These are phyloP conservation scores for Poecilia wingei DNA, from an alignment of 2,797 vertebrate genomes.

Conservation along the genomic window DNA sequence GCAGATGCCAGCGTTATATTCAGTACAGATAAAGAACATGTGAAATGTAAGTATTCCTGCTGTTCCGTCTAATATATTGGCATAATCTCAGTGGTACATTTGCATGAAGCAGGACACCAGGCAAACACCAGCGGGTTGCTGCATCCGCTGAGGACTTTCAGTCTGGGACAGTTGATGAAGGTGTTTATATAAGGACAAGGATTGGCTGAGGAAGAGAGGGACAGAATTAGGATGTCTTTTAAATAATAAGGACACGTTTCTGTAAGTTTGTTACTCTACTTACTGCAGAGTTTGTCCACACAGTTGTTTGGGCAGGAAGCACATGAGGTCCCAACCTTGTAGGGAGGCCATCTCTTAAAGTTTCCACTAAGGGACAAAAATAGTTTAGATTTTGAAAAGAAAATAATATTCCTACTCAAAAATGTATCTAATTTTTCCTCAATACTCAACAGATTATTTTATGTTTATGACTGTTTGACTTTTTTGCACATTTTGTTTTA, in stretches of 20 bases:
- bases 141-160: conserved; percentile 48
- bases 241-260: neutral
- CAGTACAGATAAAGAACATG: neutral
- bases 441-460: neutral
- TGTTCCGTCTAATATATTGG: conserved; percentile 46
- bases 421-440: neutral
- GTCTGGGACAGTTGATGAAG: conserved; percentile 61
- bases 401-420: neutral
- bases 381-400: neutral
- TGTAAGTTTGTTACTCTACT: conserved; percentile 35
- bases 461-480: too few species aligned
- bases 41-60: neutral
- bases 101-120: conserved; percentile 70
- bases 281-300: conserved; percentile 77
- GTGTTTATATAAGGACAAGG: conserved; percentile 72
- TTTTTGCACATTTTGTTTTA: too few species aligned
- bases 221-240: neutral
- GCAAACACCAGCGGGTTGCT: accelerated
- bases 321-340: conserved; percentile 63
- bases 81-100: conserved; percentile 66
- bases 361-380: conserved; percentile 72
- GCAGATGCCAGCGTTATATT: neutral
- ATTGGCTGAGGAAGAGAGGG: conserved; percentile 66
- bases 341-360: conserved; percentile 61
- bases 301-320: conserved; percentile 69